Evolutionary conservation across 2,113 vertebrate species (phyloP).

Genomic region (Eulemur macaco): DNA sequence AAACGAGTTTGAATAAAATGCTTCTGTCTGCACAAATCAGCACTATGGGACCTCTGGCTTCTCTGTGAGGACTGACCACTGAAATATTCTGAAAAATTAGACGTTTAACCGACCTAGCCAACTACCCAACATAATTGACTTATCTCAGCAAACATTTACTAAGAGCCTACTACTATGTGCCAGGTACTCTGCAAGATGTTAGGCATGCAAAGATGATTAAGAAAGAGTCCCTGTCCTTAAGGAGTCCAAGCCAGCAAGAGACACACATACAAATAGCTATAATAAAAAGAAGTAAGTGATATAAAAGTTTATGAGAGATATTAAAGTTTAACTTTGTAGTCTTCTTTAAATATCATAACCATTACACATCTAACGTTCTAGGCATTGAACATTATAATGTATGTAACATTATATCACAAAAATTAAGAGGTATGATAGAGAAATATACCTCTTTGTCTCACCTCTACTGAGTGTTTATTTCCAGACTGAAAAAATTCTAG

Average conservation of each 20-base stretch:
- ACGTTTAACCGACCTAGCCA: conserved; percentile 2
- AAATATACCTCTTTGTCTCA: neutral
- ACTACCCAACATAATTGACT: conserved; percentile 3
- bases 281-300: neutral
- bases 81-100: conserved; percentile 36
- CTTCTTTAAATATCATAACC: conserved; percentile 35
- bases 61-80: neutral
- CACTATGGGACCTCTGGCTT: neutral
- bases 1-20: neutral
- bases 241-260: neutral
- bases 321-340: neutral
- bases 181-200: neutral
- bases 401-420: too few relatives aligned
- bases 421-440: neutral
- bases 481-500: neutral
- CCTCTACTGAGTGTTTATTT: conserved; percentile 20
- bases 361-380: conserved; percentile 28
- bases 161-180: neutral
- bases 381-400: neutral
- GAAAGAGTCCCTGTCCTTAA: neutral
- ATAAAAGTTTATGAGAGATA: neutral
- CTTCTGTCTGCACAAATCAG: neutral
- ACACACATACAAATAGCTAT: neutral
- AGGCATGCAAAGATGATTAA: conserved; percentile 2
- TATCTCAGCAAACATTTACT: conserved; percentile 28